phyloP scores from a whole-genome alignment of 2,113 vertebrate genomes.

The Neolamprologus toae region DNA sequence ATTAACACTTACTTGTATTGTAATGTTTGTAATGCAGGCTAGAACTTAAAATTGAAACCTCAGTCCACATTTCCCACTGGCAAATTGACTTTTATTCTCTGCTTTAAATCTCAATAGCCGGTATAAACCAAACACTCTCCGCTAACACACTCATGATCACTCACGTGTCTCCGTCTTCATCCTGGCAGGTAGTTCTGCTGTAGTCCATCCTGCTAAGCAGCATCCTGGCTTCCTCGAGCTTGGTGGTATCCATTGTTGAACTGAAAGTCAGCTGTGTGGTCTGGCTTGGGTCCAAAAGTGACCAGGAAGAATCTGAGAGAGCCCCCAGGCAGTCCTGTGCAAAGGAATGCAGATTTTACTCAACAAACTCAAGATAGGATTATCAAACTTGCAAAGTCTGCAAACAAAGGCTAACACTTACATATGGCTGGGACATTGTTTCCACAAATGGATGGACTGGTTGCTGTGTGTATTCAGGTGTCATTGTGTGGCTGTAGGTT shows the following conservation, averaged over 20 bases:
- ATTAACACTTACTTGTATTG: not conserved
- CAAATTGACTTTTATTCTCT: not conserved
- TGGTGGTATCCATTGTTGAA: conserved; percentile 47
- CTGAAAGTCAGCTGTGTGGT: conserved; percentile 30
- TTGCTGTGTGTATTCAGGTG: conserved; percentile 39
- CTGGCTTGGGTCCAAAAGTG: conserved; percentile 7
- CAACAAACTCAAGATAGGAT: not conserved
- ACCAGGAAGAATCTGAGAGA: conserved; percentile 39
- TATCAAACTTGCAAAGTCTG: not conserved
- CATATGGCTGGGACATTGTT: conserved; percentile 35
- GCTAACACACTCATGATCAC: not conserved
- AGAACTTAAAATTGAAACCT: not conserved
- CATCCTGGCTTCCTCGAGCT: conserved; percentile 71
- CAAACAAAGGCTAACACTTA: not conserved
- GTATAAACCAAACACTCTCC: not conserved
- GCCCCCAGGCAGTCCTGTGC: conserved; percentile 23
- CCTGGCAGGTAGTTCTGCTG: conserved; percentile 72
- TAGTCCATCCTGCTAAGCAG: conserved; percentile 72
- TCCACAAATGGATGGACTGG: conserved; percentile 14
- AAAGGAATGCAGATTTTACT: not conserved
- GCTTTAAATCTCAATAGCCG: not conserved
- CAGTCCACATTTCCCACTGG: not conserved
- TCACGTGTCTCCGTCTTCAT: conserved; percentile 85
- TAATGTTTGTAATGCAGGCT: not conserved
- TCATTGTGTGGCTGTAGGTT: conserved; percentile 15